These are phyloP conservation scores for Zootoca vivipara DNA, from an alignment of 2,113 vertebrate genomes.

Conservation along the genomic window DNA sequence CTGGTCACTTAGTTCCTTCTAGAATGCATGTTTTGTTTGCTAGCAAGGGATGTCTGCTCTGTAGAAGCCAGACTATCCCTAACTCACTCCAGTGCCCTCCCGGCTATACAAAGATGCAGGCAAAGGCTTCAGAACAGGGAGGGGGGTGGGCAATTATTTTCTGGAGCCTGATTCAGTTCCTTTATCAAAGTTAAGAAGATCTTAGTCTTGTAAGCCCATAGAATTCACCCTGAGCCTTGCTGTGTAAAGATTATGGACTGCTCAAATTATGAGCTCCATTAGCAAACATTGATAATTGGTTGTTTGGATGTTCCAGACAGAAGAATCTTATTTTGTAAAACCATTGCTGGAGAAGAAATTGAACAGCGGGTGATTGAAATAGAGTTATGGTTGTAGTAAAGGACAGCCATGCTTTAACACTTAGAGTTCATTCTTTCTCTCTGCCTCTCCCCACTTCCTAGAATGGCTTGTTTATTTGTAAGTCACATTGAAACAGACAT, in stretches of 20 bases:
- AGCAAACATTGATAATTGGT: neutral
- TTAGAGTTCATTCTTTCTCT: no score
- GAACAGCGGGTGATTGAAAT: neutral
- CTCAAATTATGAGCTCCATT: neutral
- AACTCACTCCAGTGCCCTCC: neutral
- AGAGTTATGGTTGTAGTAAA: neutral
- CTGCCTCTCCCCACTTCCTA: neutral
- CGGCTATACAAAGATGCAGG: neutral
- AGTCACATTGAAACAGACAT: neutral
- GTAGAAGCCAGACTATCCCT: neutral
- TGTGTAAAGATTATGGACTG: neutral
- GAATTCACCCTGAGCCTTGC: neutral
- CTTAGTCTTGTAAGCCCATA: neutral
- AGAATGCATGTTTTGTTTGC: neutral
- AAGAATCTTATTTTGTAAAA: neutral
- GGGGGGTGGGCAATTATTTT: neutral
- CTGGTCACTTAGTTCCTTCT: neutral
- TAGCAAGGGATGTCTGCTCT: neutral
- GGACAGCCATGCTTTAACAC: neutral
- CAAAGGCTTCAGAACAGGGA: neutral
- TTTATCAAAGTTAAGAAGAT: neutral
- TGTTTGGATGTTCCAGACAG: constrained; percentile 15
- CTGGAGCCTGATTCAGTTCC: neutral
- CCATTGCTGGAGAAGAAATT: neutral
- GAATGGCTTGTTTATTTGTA: neutral